These are phyloP conservation scores for Artibeus lituratus DNA, from an alignment of 2,797 vertebrate species.

Conservation along the genomic window DNA sequence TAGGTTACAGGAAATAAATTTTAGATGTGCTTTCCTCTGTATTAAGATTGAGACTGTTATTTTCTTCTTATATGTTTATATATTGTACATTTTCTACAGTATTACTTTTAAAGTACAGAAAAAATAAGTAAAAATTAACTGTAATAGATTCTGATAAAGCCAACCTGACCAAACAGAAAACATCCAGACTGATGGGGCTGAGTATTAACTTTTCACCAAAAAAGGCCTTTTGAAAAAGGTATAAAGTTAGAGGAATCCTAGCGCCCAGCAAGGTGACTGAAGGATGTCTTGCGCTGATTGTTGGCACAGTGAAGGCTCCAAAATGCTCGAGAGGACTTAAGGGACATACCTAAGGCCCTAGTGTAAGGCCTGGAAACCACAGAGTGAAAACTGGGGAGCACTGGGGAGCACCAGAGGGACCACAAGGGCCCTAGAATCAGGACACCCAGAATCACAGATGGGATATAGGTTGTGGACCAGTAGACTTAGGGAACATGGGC, in stretches of 20 bases:
- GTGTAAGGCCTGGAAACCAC: neutral
- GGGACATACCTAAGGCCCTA: neutral
- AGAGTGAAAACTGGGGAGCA: neutral
- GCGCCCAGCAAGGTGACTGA: neutral
- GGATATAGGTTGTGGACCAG: neutral
- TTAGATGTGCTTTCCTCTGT: neutral
- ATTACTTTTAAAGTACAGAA: neutral
- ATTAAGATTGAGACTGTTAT: neutral
- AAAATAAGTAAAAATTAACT: constrained; percentile 8
- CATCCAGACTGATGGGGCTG: neutral
- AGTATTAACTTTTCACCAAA: neutral
- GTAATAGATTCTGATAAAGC: neutral
- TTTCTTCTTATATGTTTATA: neutral
- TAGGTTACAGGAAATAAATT: neutral
- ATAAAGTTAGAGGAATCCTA: neutral
- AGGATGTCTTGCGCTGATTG: neutral
- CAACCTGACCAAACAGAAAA: neutral
- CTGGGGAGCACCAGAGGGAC: neutral
- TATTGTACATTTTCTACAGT: neutral
- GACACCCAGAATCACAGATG: neutral
- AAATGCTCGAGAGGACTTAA: neutral
- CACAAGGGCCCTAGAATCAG: neutral
- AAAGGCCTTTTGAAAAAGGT: neutral
- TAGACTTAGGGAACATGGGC: neutral
- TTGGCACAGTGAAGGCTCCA: neutral